A percentile compares a stretch with the other conserved stretches of the same genome.
Evolutionary conservation across 2,888 invertebrate genomes (phyloP).

Genomic region (Sphaerophoria taeniata): DNA sequence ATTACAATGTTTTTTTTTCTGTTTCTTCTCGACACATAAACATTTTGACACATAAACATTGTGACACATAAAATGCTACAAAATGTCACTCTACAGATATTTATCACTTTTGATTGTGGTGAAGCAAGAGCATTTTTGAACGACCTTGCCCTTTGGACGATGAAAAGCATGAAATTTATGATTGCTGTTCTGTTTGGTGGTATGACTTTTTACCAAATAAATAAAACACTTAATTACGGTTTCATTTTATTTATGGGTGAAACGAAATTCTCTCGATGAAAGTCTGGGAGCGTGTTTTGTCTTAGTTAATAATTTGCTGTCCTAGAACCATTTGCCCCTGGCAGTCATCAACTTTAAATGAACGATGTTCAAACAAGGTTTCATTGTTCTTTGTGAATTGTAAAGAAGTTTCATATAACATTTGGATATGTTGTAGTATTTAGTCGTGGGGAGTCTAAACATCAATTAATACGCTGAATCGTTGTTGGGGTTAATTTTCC

Average conservation of each 20-base stretch:
- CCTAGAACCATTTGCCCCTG: not conserved
- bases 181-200: not conserved
- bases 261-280: no score
- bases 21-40: constrained; percentile 1
- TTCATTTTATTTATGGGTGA: not conserved
- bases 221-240: not conserved
- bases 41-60: constrained; percentile 4
- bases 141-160: constrained; percentile 2
- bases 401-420: no score
- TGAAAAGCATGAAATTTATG: not conserved
- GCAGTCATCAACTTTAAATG: not conserved
- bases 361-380: not conserved
- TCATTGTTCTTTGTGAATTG: no score
- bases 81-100: not conserved
- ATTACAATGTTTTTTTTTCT: not conserved
- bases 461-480: no score
- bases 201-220: not conserved
- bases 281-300: constrained; percentile 46
- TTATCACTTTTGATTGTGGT: not conserved
- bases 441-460: no score
- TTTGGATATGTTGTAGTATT: no score
- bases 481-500: no score
- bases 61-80: not conserved
- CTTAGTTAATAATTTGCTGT: not conserved
- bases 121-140: not conserved